Base-by-base conservation (phyloP, 2,888 invertebrate species). In the Sphaerophoria rueppellii region DNA sequence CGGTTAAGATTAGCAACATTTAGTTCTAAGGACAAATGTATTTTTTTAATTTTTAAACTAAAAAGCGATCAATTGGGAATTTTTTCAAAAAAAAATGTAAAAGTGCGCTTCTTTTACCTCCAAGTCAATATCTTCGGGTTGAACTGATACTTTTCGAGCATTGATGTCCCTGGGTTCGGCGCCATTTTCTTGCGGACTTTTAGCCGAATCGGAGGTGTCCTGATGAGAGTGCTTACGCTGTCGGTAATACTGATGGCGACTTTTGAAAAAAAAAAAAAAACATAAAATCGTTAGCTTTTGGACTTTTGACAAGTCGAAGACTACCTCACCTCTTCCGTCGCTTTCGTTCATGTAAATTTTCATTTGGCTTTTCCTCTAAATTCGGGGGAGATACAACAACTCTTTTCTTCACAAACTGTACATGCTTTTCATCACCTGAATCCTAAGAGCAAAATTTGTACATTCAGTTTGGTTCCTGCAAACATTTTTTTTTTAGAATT, bases 191-290 rank as follows among this genome's bases (percentile, higher is more conserved):
- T 91, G 91, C 83, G 89, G 75, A 67, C 88, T 88, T 87, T 90
- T 90, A 88, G 89, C 90, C 82, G 88, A 87, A 88, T 91, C 93
- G 87, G 93, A 93, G 89, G 95, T 95, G 89, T 96, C 96, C 89
- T 96, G 96, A 74, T 96, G 93, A 50, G 96, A 96, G 90, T 94
- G 95, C 92, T 96, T 97, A 88, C 96, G 95, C 87, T 94, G 91
- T 89, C 95, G 94, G 88, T 93, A 93, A 90, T 94, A 93, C 89
- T 94, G 93, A 86, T 94, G 94, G 87, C 95, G 94, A 92, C 93
- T 94, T 24, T 24, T 24, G 89, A 4, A 65, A 65, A 35, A 6
- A 50, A 14, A 48, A 4, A 37, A 4, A 65, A 65, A 35, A 6
- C 35, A 14, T 34, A 4, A 37, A 24, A n/a, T 14, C 35, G n/a